A percentile compares a stretch with the other conserved stretches of the same genome.
These are phyloP conservation scores for Tetrao urogallus DNA, from an alignment of 2,113 vertebrate genomes.

Conservation along the genomic window DNA sequence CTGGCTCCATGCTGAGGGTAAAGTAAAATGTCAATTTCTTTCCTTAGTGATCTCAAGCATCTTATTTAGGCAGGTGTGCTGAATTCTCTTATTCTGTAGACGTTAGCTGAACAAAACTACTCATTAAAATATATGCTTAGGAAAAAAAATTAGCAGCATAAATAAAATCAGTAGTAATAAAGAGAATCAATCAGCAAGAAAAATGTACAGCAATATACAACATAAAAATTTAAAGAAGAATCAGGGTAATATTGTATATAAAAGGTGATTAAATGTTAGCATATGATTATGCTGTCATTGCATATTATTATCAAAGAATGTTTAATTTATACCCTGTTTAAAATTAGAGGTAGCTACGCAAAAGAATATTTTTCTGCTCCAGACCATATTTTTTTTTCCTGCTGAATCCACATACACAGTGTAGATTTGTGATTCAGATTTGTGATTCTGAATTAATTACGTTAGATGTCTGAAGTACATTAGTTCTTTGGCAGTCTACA, in stretches of 20 bases:
- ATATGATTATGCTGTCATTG: conserved; percentile 84
- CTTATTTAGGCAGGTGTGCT: conserved; percentile 92
- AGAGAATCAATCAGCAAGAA: conserved; percentile 85
- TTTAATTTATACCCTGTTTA: conserved; percentile 84
- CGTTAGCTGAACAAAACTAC: conserved; percentile 85
- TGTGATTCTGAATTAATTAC: conserved; percentile 79
- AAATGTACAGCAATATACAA: conserved; percentile 85
- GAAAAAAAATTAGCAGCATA: conserved; percentile 85
- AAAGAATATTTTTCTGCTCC: conserved; percentile 71
- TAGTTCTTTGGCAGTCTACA: conserved; percentile 76
- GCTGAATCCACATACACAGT: conserved; percentile 73
- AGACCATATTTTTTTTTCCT: conserved; percentile 70
- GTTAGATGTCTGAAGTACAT: conserved; percentile 74
- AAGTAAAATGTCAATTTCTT: conserved; percentile 93
- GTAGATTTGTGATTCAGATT: conserved; percentile 77
- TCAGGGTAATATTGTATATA: conserved; percentile 82
- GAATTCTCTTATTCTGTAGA: conserved; percentile 86
- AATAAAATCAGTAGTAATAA: conserved; percentile 88
- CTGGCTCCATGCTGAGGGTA: conserved; percentile 89
- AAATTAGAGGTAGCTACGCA: conserved; percentile 80
- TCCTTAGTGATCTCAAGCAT: conserved; percentile 89
- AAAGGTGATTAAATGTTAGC: conserved; percentile 86
- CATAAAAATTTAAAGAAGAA: conserved; percentile 86
- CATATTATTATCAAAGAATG: conserved; percentile 85
- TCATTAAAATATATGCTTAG: conserved; percentile 88